phyloP scores from a whole-genome alignment of 2,113 vertebrate species.

The Machaerirhynchus nigripectus region DNA sequence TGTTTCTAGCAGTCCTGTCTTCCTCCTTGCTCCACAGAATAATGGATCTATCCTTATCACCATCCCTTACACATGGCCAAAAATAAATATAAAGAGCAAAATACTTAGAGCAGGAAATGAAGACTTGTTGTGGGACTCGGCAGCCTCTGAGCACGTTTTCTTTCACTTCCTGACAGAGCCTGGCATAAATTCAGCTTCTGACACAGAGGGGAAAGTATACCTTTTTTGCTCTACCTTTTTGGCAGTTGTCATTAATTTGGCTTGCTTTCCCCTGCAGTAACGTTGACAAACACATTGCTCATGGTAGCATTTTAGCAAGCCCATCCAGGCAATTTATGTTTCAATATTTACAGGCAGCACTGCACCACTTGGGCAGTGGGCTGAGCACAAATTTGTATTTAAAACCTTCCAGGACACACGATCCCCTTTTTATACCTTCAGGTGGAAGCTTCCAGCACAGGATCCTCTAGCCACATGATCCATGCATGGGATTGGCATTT shows the following conservation, averaged over 20 bases:
- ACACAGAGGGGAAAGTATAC: background rate
- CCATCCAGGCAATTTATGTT: background rate
- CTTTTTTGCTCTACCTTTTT: background rate
- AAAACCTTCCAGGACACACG: background rate
- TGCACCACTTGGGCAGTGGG: background rate
- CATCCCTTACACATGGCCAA: fast-evolving
- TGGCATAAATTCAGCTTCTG: background rate
- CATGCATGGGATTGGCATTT: background rate
- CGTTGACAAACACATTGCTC: background rate
- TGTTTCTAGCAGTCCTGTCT: background rate
- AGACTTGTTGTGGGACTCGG: background rate
- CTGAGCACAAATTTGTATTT: background rate
- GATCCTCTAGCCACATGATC: background rate
- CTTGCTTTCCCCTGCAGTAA: background rate
- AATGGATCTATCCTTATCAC: background rate
- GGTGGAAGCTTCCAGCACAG: background rate
- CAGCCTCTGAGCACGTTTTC: background rate
- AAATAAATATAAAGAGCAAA: background rate
- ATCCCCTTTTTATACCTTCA: background rate
- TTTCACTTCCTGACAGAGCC: background rate
- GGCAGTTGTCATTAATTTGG: background rate
- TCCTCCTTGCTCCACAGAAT: background rate
- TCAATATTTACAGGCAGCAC: background rate
- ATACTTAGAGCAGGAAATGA: background rate
- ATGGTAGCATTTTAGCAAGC: background rate